phyloP scores from a whole-genome alignment of 2,888 invertebrate genomes.

The Agrypnus murinus region DNA sequence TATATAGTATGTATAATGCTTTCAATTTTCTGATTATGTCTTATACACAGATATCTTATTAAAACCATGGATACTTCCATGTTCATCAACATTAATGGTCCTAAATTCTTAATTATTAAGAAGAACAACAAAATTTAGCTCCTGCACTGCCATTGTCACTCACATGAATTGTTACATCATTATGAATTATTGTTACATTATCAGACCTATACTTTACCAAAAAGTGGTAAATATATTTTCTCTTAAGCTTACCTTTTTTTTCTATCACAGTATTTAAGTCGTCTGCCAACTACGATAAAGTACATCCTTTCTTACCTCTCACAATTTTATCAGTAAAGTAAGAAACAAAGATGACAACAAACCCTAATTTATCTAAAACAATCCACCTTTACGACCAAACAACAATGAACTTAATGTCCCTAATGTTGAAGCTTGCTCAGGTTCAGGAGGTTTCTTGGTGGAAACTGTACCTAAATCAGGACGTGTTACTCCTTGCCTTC shows the following conservation, averaged over 20 bases:
- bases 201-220: slow-evolving; percentile 21
- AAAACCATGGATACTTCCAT: too few species aligned
- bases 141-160: too few species aligned
- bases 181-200: not conserved
- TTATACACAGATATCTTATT: too few species aligned
- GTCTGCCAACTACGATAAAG: not conserved
- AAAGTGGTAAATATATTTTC: slow-evolving; percentile 5
- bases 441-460: slow-evolving; percentile 63
- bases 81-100: too few species aligned
- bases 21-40: too few species aligned
- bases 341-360: not conserved
- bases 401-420: slow-evolving; percentile 87
- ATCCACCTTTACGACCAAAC: slow-evolving; percentile 90
- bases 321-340: not conserved
- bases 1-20: too few species aligned
- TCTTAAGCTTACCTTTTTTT: slow-evolving; percentile 13
- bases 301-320: not conserved
- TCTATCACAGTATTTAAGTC: slow-evolving; percentile 30
- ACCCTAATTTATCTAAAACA: slow-evolving; percentile 74
- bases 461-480: slow-evolving; percentile 77
- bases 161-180: too few species aligned
- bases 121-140: too few species aligned
- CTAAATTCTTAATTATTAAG: too few species aligned
- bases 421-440: slow-evolving; percentile 70
- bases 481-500: slow-evolving; percentile 74